These are phyloP conservation scores for Zosterops lateralis DNA, from an alignment of 2,113 vertebrate genomes.

Conservation along the genomic window DNA sequence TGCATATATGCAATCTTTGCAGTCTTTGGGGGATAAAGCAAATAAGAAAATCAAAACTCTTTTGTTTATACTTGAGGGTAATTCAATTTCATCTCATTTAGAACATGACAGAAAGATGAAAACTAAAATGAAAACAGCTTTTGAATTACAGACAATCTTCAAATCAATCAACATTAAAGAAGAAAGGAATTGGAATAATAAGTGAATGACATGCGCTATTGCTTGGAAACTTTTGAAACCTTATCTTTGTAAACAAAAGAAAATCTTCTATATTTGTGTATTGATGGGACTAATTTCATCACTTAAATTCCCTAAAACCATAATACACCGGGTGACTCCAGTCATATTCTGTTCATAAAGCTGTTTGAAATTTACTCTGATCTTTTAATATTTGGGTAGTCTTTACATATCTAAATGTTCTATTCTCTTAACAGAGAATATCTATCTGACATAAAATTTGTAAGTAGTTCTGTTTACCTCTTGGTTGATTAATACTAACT, in stretches of 20 bases:
- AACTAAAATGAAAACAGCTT: constrained; percentile 75
- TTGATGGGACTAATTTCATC: constrained; percentile 66
- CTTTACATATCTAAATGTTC: background rate
- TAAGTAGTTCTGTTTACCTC: background rate
- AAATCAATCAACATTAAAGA: constrained; percentile 74
- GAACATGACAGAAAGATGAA: constrained; percentile 72
- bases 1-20: constrained; percentile 6
- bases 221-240: constrained; percentile 70
- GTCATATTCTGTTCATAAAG: constrained; percentile 12
- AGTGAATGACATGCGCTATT: constrained; percentile 67
- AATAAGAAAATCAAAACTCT: constrained; percentile 63
- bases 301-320: constrained; percentile 52
- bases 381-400: background rate
- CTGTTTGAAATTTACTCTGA: constrained; percentile 17
- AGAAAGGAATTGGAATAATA: constrained; percentile 66
- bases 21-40: constrained; percentile 60
- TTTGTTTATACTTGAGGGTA: constrained; percentile 67
- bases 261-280: constrained; percentile 56
- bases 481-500: background rate
- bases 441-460: background rate
- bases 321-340: constrained; percentile 17
- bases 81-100: constrained; percentile 73
- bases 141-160: constrained; percentile 71
- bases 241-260: constrained; percentile 65
- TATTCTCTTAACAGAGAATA: background rate